These are phyloP conservation scores for Staurois parvus DNA, from an alignment of 2,797 vertebrate species.

Conservation along the genomic window DNA sequence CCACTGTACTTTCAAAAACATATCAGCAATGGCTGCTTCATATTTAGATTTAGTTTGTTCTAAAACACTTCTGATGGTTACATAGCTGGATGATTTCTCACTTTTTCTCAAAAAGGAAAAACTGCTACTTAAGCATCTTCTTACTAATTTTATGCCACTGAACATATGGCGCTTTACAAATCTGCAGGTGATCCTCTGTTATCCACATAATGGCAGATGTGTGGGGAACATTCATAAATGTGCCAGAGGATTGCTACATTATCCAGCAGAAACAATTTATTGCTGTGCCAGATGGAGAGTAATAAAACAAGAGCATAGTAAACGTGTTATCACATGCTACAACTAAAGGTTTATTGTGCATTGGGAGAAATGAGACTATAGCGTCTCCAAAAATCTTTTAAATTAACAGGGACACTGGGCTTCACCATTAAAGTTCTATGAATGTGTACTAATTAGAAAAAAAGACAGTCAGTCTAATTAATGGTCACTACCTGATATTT, in stretches of 20 bases:
- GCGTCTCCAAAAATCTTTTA: not conserved
- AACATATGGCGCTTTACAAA: not conserved
- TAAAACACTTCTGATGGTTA: no score
- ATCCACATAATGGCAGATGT: not conserved
- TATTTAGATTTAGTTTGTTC: no score
- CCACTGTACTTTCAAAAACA: not conserved
- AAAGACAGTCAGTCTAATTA: no score
- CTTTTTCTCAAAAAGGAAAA: not conserved
- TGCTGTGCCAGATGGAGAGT: slow-evolving; percentile 8
- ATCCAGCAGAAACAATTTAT: slow-evolving; percentile 17
- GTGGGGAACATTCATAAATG: not conserved
- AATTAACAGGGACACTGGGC: not conserved
- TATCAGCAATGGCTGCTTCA: no score
- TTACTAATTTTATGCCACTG: not conserved
- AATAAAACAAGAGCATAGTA: not conserved
- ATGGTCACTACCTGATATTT: no score
- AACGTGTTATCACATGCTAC: not conserved
- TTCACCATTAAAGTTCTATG: not conserved
- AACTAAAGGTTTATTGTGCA: not conserved
- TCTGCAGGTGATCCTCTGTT: not conserved
- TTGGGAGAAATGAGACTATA: not conserved
- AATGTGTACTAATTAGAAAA: no score
- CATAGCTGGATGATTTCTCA: no score
- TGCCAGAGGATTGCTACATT: not conserved
- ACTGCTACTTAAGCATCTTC: not conserved